Evolutionary conservation across 2,888 invertebrate genomes (phyloP).

Genomic region (Diloba caeruleocephala): DNA sequence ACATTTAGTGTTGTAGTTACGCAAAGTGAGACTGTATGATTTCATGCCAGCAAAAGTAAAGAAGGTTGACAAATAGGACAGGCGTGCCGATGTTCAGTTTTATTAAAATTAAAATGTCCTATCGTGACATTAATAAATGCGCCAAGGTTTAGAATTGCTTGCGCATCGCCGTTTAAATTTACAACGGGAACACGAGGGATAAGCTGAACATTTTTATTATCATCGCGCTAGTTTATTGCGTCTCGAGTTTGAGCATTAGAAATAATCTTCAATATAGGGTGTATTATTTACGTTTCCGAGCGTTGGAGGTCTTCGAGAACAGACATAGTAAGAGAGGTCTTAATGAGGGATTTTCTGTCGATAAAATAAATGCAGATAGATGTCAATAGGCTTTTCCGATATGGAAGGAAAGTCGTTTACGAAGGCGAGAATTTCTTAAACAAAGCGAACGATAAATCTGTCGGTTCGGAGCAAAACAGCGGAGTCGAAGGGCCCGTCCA

Average conservation of each 20-base stretch:
- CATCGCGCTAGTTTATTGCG: conserved; percentile 84
- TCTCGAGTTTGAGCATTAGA: conserved; percentile 82
- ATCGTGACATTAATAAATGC: conserved; percentile 83
- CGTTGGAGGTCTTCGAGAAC: conserved; percentile 59
- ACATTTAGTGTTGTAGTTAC: conserved; percentile 73
- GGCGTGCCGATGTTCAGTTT: conserved; percentile 87
- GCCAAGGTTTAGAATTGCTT: conserved; percentile 79
- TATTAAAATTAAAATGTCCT: conserved; percentile 88
- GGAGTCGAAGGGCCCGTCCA: conserved; percentile 77
- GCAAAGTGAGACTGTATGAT: conserved; percentile 85
- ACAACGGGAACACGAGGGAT: conserved; percentile 80
- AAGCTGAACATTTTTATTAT: conserved; percentile 86
- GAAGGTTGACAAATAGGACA: conserved; percentile 89
- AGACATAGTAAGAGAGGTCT: conserved; percentile 59
- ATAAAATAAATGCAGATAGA: conserved; percentile 46
- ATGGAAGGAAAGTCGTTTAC: conserved; percentile 61
- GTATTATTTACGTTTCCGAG: conserved; percentile 68
- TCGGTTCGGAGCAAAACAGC: conserved; percentile 69
- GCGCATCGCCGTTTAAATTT: conserved; percentile 72
- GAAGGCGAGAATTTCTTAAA: conserved; percentile 72
- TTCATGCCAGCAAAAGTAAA: conserved; percentile 87
- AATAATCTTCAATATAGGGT: conserved; percentile 79
- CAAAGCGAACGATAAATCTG: conserved; percentile 79
- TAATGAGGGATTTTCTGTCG: conserved; percentile 50
- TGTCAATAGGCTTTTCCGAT: conserved; percentile 53